phyloP scores from a whole-genome alignment of 2,888 invertebrate species.

The Lysandra bellargus region DNA sequence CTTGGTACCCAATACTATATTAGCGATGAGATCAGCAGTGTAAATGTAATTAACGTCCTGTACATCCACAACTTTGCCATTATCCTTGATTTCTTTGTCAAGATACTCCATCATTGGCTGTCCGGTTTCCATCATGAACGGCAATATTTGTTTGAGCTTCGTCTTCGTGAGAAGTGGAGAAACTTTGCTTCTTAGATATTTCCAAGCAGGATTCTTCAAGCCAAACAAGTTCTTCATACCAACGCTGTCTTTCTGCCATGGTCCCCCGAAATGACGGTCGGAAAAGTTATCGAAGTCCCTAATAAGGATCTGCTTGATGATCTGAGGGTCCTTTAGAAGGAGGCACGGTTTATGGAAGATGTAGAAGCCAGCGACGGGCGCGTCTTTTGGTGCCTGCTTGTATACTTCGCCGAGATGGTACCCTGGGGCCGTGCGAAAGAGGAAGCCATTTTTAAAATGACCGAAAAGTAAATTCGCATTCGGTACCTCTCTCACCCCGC shows the following conservation, averaged over 20 bases:
- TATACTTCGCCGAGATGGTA: slow-evolving; percentile 44
- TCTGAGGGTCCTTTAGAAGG: slow-evolving; percentile 44
- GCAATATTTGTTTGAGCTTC: slow-evolving; percentile 44
- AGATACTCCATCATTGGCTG: slow-evolving; percentile 44
- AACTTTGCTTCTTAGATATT: slow-evolving; percentile 44
- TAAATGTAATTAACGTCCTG: slow-evolving; percentile 45
- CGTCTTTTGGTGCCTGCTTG: slow-evolving; percentile 37
- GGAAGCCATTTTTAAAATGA: slow-evolving; percentile 45
- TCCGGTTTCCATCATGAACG: slow-evolving; percentile 44
- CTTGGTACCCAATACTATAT: slow-evolving; percentile 44
- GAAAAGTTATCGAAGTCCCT: slow-evolving; percentile 44
- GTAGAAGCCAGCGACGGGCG: slow-evolving; percentile 45
- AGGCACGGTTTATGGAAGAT: slow-evolving; percentile 48
- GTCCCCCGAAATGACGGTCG: slow-evolving; percentile 45
- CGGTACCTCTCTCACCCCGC: slow-evolving; percentile 39
- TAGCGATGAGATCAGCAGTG: slow-evolving; percentile 45
- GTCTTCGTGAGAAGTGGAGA: slow-evolving; percentile 41
- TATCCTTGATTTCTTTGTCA: slow-evolving; percentile 27
- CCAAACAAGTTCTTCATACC: slow-evolving; percentile 48
- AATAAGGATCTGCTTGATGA: slow-evolving; percentile 46
- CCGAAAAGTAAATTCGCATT: slow-evolving; percentile 43
- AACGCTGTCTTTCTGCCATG: slow-evolving; percentile 45
- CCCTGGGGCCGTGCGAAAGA: slow-evolving; percentile 45
- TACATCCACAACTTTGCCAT: slow-evolving; percentile 37
- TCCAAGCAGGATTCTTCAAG: slow-evolving; percentile 45